Evolutionary conservation across 2,797 vertebrate genomes (phyloP).

Genomic region (Remorina albescens): DNA sequence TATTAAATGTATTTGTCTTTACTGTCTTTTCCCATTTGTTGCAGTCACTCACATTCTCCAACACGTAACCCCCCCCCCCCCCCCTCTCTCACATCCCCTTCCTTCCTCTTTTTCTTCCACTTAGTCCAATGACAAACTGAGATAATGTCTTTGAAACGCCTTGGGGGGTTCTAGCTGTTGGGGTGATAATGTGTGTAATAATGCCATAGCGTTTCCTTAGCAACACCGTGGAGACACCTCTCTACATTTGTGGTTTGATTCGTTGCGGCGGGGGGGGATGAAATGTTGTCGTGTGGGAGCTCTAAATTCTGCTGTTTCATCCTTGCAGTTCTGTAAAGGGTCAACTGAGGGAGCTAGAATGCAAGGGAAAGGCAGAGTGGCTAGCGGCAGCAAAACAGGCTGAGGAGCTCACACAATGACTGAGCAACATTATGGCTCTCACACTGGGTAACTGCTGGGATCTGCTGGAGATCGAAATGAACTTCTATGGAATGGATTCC

Average conservation of each 20-base stretch:
- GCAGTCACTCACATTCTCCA: slow-evolving; percentile 37
- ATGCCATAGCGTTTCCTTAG: slow-evolving; percentile 70
- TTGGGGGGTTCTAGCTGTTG: slow-evolving; percentile 53
- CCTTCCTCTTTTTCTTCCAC: slow-evolving; percentile 22
- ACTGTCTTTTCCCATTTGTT: slow-evolving; percentile 46
- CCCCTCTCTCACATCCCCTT: background rate
- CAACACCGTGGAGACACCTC: slow-evolving; percentile 66
- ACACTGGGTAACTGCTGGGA: slow-evolving; percentile 50
- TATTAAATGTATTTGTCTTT: slow-evolving; percentile 44
- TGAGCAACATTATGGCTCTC: slow-evolving; percentile 56
- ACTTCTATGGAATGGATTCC: slow-evolving; percentile 66
- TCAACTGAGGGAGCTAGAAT: slow-evolving; percentile 81
- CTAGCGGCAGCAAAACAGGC: slow-evolving; percentile 16
- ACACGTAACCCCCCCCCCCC: slow-evolving; percentile 12
- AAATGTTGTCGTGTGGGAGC: slow-evolving; percentile 36
- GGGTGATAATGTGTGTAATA: slow-evolving; percentile 71
- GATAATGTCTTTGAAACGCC: slow-evolving; percentile 58
- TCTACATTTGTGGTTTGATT: slow-evolving; percentile 57
- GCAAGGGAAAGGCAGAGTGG: slow-evolving; percentile 59
- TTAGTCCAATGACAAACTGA: slow-evolving; percentile 52
- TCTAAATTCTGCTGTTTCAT: slow-evolving; percentile 81
- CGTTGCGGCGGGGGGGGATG: slow-evolving; percentile 24
- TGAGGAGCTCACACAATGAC: slow-evolving; percentile 44
- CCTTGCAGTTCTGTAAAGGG: slow-evolving; percentile 49
- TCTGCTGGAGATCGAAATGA: slow-evolving; percentile 70